These are phyloP conservation scores for Yponomeuta evonymella DNA, from an alignment of 2,888 invertebrate genomes.

Conservation along the genomic window DNA sequence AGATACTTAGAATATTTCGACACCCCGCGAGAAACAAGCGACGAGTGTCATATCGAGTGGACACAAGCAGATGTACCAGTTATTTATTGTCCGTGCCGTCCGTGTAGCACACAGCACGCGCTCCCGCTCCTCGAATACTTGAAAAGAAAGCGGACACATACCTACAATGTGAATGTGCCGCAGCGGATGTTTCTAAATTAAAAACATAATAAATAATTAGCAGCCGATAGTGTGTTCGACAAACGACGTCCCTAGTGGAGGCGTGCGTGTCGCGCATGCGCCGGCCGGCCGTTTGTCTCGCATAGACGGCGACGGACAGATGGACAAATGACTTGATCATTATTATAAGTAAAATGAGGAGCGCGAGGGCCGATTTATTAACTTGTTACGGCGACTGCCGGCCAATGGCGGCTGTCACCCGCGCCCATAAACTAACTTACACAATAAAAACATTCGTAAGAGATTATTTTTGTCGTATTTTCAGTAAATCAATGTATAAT, in stretches of 20 bases:
- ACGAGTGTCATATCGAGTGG: constrained; percentile 4
- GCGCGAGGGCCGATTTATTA: constrained; percentile 5
- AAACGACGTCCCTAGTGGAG: background rate
- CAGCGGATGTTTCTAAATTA: background rate
- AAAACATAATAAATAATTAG: constrained; percentile 15
- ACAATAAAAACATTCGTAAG: background rate
- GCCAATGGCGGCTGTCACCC: background rate
- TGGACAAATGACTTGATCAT: constrained; percentile 12
- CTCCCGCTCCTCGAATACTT: background rate
- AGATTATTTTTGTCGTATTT: constrained; percentile 2
- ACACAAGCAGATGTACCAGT: background rate
- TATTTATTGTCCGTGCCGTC: background rate
- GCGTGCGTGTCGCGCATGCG: background rate
- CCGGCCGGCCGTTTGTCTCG: constrained; percentile 8
- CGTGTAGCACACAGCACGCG: constrained; percentile 1
- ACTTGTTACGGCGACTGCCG: constrained; percentile 3
- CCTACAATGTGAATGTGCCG: background rate
- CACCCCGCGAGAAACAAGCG: background rate
- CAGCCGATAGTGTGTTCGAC: constrained; percentile 9
- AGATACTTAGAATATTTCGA: constrained; percentile 11
- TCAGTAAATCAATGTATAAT: background rate
- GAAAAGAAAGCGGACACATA: constrained; percentile 8
- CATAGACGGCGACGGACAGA: background rate
- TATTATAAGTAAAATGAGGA: constrained; percentile 9
- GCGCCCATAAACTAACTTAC: background rate